These are phyloP conservation scores for Montipora foliosa DNA, from an alignment of 64 coral and sea anemone species.

Conservation along the genomic window DNA sequence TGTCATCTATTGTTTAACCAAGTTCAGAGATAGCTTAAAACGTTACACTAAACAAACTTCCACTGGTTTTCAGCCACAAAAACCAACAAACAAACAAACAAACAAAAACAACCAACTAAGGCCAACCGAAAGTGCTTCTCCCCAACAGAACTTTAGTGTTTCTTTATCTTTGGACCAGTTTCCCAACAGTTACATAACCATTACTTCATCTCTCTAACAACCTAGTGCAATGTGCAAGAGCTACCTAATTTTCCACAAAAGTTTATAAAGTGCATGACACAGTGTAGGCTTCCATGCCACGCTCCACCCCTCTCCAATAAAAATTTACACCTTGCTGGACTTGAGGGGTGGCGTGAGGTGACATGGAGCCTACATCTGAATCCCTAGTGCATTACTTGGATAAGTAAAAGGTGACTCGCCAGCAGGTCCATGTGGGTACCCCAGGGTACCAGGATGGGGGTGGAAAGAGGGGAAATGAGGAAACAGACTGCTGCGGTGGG, in stretches of 20 bases:
- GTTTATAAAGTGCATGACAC: background rate
- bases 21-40: no score
- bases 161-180: no score
- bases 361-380: conserved; percentile 18
- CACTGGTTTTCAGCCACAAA: no score
- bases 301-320: background rate
- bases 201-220: background rate
- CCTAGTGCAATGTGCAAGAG: conserved; percentile 11
- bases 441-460: conserved; percentile 45
- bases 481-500: conserved; percentile 55
- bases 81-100: no score
- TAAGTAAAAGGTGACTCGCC: conserved; percentile 70
- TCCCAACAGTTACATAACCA: no score
- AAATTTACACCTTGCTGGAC: background rate
- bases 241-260: background rate
- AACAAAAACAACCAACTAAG: no score
- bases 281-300: conserved; percentile 8
- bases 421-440: conserved; percentile 60
- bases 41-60: no score
- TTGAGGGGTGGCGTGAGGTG: conserved; percentile 21
- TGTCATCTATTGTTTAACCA: no score
- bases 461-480: conserved; percentile 75
- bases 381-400: conserved; percentile 65
- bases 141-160: no score
- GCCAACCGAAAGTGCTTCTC: no score